phyloP scores from a whole-genome alignment of 1,140 invertebrate genomes.

The Uloborus diversus region DNA sequence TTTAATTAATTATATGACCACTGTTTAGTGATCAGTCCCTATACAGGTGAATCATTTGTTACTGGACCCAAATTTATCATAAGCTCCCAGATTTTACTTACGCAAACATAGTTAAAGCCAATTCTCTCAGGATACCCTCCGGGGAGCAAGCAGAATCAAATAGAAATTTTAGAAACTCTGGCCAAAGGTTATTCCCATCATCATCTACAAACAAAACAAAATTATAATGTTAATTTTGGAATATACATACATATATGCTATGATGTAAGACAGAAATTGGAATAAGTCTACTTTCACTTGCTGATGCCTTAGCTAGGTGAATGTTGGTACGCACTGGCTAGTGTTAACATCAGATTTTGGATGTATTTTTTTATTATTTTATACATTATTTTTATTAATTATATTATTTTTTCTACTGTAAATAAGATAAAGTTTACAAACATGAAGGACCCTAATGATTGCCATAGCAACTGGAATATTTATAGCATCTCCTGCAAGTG shows the following conservation, averaged over 20 bases:
- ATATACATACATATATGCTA: not conserved
- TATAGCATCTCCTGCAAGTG: too few relatives aligned
- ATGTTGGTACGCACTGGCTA: not conserved
- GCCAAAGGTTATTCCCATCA: constrained; percentile 96
- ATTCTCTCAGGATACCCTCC: constrained; percentile 85
- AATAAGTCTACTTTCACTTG: not conserved
- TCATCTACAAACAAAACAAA: constrained; percentile 74
- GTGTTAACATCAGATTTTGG: not conserved
- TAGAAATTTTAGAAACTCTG: constrained; percentile 94
- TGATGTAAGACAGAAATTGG: not conserved
- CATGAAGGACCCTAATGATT: too few relatives aligned
- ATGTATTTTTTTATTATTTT: not conserved
- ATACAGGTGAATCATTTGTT: too few relatives aligned
- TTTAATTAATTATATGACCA: too few relatives aligned
- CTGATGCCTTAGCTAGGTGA: not conserved
- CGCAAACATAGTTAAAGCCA: constrained; percentile 93
- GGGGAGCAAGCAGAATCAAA: constrained; percentile 91
- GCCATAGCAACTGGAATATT: too few relatives aligned
- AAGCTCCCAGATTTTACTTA: too few relatives aligned
- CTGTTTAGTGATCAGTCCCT: too few relatives aligned
- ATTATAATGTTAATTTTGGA: not conserved
- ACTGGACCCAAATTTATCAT: too few relatives aligned
- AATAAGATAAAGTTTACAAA: too few relatives aligned
- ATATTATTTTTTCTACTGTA: too few relatives aligned
- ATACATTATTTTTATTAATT: not conserved